A percentile compares a stretch with the other conserved stretches of the same genome.
These are phyloP conservation scores for Pocillopora meandrina DNA, from an alignment of 92 coral and sea anemone genomes.

Conservation along the genomic window DNA sequence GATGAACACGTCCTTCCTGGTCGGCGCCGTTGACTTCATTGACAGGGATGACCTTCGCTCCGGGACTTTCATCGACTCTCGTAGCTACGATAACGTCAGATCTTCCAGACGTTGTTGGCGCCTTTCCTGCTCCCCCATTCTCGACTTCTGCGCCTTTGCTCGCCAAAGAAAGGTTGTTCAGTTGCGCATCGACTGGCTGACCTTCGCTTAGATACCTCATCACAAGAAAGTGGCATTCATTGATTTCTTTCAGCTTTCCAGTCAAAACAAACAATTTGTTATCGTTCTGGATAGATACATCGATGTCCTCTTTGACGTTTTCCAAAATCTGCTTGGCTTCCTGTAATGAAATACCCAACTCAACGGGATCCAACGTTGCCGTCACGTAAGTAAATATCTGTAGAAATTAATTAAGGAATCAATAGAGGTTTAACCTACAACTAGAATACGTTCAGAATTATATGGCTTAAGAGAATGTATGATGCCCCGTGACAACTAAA, in stretches of 20 bases:
- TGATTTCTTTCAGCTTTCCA: conserved; percentile 24
- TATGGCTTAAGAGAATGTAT: too few relatives aligned
- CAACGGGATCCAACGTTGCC: conserved; percentile 7
- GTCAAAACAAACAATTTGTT: not conserved
- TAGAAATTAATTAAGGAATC: too few relatives aligned
- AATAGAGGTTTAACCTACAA: not conserved
- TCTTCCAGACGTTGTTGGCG: not conserved
- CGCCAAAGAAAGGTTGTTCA: conserved; percentile 10
- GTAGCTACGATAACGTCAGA: conserved; percentile 1
- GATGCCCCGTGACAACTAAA: too few relatives aligned
- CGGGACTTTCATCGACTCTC: not conserved
- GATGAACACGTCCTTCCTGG: not conserved
- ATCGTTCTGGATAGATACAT: conserved; percentile 9
- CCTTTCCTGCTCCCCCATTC: not conserved
- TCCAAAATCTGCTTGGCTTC: conserved; percentile 12
- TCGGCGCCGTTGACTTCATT: not conserved
- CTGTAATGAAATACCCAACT: not conserved
- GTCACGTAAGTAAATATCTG: conserved; percentile 34
- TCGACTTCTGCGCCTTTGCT: not conserved
- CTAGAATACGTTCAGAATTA: too few relatives aligned
- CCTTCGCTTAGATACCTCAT: not conserved
- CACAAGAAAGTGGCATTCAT: not conserved
- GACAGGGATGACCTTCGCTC: not conserved
- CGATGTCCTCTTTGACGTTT: conserved; percentile 5
- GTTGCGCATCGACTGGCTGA: not conserved